Conservation (phyloP, 2,888 invertebrate genomes). For the Melinaea marsaeus region DNA sequence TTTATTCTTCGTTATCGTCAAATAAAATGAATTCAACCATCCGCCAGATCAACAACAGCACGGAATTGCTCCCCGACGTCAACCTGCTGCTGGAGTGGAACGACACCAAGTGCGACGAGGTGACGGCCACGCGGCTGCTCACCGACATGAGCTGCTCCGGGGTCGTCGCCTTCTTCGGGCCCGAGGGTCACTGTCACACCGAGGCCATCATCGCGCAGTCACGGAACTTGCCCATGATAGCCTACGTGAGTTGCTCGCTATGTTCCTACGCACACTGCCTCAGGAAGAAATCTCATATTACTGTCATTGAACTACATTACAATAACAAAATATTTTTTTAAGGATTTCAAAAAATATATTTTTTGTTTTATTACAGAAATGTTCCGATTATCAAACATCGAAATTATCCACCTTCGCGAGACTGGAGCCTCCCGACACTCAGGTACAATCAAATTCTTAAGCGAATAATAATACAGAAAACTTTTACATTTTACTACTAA, state of each 20-base stretch:
- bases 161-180: slow-evolving; percentile 95
- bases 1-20: too few species aligned
- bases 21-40: not conserved
- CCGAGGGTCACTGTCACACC: slow-evolving; percentile 95
- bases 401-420: slow-evolving; percentile 93
- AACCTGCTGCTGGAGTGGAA: slow-evolving; percentile 85
- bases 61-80: slow-evolving; percentile 84
- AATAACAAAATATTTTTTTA: too few species aligned
- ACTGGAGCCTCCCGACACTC: slow-evolving; percentile 95
- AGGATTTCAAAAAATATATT: too few species aligned
- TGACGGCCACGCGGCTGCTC: slow-evolving; percentile 88
- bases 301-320: too few species aligned
- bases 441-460: slow-evolving; percentile 73
- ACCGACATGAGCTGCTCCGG: slow-evolving; percentile 95
- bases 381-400: slow-evolving; percentile 93
- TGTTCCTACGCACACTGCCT: too few species aligned
- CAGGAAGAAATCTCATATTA: too few species aligned
- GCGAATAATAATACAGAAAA: not conserved
- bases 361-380: slow-evolving; percentile 85
- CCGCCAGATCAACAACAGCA: slow-evolving; percentile 83
- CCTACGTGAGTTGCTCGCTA: slow-evolving; percentile 85
- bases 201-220: slow-evolving; percentile 96
- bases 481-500: slow-evolving; percentile 6
- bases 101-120: slow-evolving; percentile 91
- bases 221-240: slow-evolving; percentile 96